A percentile compares a stretch with the other conserved stretches of the same genome.
These are phyloP conservation scores for Trinorchestia longiramus DNA, from an alignment of 1,140 invertebrate genomes.

Conservation along the genomic window DNA sequence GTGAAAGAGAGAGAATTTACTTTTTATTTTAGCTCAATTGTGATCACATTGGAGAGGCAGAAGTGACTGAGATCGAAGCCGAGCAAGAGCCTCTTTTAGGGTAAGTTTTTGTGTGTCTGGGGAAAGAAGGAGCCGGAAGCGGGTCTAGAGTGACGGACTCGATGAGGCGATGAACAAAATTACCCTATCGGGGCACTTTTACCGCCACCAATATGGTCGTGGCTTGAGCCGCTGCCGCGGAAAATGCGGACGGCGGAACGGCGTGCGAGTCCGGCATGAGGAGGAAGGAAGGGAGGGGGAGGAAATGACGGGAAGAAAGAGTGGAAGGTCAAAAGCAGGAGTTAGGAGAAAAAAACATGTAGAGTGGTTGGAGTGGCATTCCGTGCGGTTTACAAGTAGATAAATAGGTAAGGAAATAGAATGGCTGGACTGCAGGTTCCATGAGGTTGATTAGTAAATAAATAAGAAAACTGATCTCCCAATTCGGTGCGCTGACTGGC, in stretches of 20 bases:
- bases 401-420: too few species aligned
- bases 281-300: neutral
- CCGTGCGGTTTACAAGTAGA: too few species aligned
- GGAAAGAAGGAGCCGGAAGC: slow-evolving; percentile 50
- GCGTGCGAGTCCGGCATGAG: neutral
- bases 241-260: slow-evolving; percentile 49
- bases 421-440: too few species aligned
- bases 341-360: neutral
- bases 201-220: slow-evolving; percentile 45
- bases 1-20: neutral
- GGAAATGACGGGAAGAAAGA: neutral
- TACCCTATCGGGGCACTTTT: slow-evolving; percentile 50
- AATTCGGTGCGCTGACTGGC: too few species aligned
- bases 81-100: slow-evolving; percentile 29
- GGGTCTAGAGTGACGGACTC: slow-evolving; percentile 42
- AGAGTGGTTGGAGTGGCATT: too few species aligned
- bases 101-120: slow-evolving; percentile 31
- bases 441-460: neutral
- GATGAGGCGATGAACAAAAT: slow-evolving; percentile 54
- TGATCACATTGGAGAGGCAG: slow-evolving; percentile 10
- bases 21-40: slow-evolving; percentile 19
- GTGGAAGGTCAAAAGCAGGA: neutral
- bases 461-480: neutral
- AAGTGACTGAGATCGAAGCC: slow-evolving; percentile 39
- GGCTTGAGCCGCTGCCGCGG: slow-evolving; percentile 42